These are phyloP conservation scores for Rhamphomyia laevipes DNA, from an alignment of 2,888 invertebrate species.

Conservation along the genomic window DNA sequence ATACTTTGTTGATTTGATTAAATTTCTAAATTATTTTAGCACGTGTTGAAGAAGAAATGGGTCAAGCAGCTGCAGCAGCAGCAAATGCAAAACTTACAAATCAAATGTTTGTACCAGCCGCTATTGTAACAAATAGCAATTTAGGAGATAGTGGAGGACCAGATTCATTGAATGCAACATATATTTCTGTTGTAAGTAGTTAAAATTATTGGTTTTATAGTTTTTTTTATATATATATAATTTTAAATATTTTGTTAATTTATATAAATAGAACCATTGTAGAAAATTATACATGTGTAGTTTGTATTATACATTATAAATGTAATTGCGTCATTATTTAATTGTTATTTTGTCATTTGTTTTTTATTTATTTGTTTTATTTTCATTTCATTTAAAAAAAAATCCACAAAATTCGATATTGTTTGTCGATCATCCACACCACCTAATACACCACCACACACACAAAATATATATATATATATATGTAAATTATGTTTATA, in stretches of 20 bases:
- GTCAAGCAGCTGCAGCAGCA: conserved; percentile 24
- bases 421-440: conserved; percentile 3
- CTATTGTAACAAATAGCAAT: conserved; percentile 31
- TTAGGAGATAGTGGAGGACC: conserved; percentile 25
- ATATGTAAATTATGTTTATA: background rate
- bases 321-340: conserved; percentile 9
- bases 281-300: background rate
- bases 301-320: background rate
- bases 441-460: too few relatives aligned
- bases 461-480: too few relatives aligned
- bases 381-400: conserved; percentile 12
- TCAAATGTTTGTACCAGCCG: conserved; percentile 45
- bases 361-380: background rate
- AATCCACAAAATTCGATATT: conserved; percentile 6
- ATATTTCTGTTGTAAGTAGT: conserved; percentile 61
- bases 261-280: background rate
- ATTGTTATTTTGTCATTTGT: background rate
- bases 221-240: too few relatives aligned
- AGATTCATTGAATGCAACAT: conserved; percentile 50
- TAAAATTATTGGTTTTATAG: too few relatives aligned
- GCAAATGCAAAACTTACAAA: conserved; percentile 43
- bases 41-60: conserved; percentile 47
- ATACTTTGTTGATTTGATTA: conserved; percentile 4
- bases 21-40: conserved; percentile 37
- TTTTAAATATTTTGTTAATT: too few relatives aligned